Conservation (phyloP, 2,113 vertebrate genomes). For the Passer montanus region DNA sequence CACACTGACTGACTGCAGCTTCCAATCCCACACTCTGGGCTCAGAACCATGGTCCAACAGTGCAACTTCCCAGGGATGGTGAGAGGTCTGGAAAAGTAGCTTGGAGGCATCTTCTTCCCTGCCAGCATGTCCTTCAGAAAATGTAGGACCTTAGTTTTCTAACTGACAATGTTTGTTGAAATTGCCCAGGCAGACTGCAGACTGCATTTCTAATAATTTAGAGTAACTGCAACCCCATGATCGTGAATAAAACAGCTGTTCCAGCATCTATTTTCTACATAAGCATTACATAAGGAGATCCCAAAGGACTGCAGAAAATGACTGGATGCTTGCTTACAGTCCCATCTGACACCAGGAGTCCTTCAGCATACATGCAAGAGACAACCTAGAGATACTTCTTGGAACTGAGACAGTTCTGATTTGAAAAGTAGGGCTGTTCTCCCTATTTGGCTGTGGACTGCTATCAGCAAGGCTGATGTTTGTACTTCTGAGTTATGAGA, state of each 20-base stretch:
- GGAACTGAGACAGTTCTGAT: not conserved
- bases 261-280: not conserved
- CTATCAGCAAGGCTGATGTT: not conserved
- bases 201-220: not conserved
- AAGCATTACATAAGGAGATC: not conserved
- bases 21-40: accelerated
- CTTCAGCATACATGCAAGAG: accelerated
- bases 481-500: not conserved
- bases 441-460: not conserved
- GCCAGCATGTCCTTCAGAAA: not conserved
- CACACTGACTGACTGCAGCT: not conserved
- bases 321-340: not conserved
- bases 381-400: not conserved
- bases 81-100: not conserved
- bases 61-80: not conserved
- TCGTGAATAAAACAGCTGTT: not conserved
- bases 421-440: not conserved
- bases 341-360: not conserved
- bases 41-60: not conserved
- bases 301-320: not conserved
- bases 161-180: not conserved
- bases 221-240: not conserved
- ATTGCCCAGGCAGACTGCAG: not conserved
- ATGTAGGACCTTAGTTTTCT: not conserved
- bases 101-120: not conserved